Evolutionary conservation across 1,140 invertebrate species (phyloP), one percentile per base, ranked within the genome.

Genomic region (Drosophila arawakana): DNA sequence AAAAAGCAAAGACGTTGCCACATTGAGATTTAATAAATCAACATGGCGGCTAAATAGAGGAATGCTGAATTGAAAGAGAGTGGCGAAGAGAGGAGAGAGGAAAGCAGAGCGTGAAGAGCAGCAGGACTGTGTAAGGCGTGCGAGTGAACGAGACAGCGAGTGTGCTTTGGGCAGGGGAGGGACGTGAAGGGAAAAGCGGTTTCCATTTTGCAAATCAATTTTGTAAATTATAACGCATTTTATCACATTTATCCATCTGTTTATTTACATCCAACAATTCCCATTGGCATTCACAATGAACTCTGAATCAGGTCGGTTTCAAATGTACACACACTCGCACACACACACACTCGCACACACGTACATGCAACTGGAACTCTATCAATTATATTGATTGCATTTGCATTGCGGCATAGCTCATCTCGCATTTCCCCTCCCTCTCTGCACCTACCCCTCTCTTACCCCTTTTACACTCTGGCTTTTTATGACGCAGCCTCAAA

Each of bases 21-120:
- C 52, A 55, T 46, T 34, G 52, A 84, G 58, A 83, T 83, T 83
- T 84, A 73, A 80, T 80, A 84, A 80, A 80, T 74, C 73, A 80
- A 77, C 52, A 83, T 77, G 73, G 69, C 76, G 66, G 46, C 57
- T 47, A 30, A 30, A 54, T 49, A 50, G 35, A 41, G 49, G 21
- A 18, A 41, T 11, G 44, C 34, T 13, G 7, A 15, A 47, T 18
- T 49, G 10, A 11, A 4, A 34, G 3, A 7, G 21, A 54, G 34
- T 39, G 21, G 49, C 11, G 18, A 25, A 52, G 49, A 52, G 25
- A 8, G 43, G 41, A 2, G 50, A 46, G 18, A 67, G 55, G 34
- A 39, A 34, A 57, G 3, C 8, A 54, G 34, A 9, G 37, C 25
- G 61, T 2, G 25, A 30, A 30, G 25, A 30, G 25, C 6, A 30